These are phyloP conservation scores for Acrobasis suavella DNA, from an alignment of 2,888 invertebrate species.

Conservation along the genomic window DNA sequence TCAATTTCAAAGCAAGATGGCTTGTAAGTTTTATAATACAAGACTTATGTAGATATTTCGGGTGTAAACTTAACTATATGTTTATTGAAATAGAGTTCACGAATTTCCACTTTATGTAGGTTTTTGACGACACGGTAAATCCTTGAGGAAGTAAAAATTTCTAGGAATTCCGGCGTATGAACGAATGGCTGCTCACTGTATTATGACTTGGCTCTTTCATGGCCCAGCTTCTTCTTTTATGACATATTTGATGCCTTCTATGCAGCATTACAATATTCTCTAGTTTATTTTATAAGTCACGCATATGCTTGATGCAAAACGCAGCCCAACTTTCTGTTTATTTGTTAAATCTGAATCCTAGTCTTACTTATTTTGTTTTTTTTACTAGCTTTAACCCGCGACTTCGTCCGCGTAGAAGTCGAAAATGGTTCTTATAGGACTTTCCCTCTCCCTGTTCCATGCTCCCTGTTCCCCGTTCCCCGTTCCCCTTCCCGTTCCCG, in stretches of 20 bases:
- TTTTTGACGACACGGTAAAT: neutral
- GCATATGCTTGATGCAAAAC: neutral
- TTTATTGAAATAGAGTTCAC: neutral
- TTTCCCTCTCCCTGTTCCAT: too few species aligned
- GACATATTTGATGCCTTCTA: neutral
- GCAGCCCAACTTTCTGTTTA: too few species aligned
- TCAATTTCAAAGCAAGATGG: too few species aligned
- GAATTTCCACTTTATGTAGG: neutral
- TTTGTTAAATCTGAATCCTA: too few species aligned
- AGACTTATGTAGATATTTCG: too few species aligned
- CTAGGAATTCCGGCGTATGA: neutral
- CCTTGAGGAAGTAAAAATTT: slow-evolving; percentile 6
- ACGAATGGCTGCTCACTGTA: neutral
- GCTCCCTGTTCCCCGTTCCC: too few species aligned
- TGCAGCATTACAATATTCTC: neutral
- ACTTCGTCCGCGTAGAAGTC: too few species aligned
- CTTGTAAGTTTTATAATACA: too few species aligned
- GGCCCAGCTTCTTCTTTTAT: slow-evolving; percentile 3
- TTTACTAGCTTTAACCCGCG: too few species aligned
- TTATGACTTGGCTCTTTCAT: slow-evolving; percentile 1
- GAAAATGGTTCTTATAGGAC: too few species aligned
- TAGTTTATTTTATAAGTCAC: neutral
- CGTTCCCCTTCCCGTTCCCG: too few species aligned
- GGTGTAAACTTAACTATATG: neutral
- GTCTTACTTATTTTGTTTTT: too few species aligned